Evolutionary conservation across 2,888 invertebrate genomes (phyloP).

Genomic region (Dicranocentrus wangi): DNA sequence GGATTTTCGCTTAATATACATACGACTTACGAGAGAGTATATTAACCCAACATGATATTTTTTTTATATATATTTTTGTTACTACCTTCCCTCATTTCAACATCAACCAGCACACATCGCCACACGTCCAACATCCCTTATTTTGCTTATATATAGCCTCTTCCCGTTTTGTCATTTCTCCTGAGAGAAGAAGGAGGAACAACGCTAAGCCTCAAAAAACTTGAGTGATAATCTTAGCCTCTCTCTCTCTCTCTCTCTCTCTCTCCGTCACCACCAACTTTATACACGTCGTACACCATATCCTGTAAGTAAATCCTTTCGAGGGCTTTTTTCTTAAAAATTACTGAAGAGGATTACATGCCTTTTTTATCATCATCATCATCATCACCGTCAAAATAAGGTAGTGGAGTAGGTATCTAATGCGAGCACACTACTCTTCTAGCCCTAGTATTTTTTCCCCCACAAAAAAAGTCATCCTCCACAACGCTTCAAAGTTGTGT

Average conservation of each 20-base stretch:
- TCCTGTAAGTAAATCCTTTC: conserved; percentile 13
- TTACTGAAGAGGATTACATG: conserved; percentile 7
- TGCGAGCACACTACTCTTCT: conserved; percentile 7
- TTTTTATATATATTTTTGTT: background rate
- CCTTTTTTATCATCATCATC: background rate
- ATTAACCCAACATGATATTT: conserved; percentile 3
- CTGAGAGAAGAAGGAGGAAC: conserved; percentile 24
- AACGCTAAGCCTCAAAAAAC: background rate
- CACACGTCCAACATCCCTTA: no score
- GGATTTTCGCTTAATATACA: no score
- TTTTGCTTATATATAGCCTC: no score
- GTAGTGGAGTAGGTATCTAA: conserved; percentile 25
- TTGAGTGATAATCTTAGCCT: no score
- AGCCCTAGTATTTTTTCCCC: no score
- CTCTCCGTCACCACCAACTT: no score
- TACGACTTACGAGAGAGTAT: no score
- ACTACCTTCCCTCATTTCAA: conserved; percentile 38
- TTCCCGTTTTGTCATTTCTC: conserved; percentile 26
- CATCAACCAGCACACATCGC: background rate
- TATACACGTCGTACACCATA: no score
- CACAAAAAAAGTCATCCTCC: background rate
- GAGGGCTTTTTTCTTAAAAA: background rate
- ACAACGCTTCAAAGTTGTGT: no score
- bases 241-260: no score
- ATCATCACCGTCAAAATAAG: background rate